phyloP scores from a whole-genome alignment of 1,140 invertebrate species.

The Bombus superbus region DNA sequence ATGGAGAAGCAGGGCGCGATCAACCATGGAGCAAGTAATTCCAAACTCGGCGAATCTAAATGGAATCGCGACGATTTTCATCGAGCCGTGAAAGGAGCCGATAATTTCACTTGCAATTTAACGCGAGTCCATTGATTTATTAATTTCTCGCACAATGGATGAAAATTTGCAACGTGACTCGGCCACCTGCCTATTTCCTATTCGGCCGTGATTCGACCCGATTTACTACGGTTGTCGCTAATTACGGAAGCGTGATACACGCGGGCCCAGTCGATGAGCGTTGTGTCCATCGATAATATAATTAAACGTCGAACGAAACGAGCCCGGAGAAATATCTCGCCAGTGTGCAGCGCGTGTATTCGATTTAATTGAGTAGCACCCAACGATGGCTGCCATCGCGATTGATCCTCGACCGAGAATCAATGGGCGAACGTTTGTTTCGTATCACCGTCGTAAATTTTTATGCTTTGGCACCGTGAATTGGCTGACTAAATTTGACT shows the following conservation, averaged over 20 bases:
- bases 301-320: not conserved
- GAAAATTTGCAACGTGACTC: not conserved
- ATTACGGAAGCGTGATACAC: slow-evolving; percentile 4
- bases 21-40: not conserved
- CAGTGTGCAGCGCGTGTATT: not conserved
- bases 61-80: not conserved
- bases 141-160: slow-evolving; percentile 20
- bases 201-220: not conserved
- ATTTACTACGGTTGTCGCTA: slow-evolving; percentile 30
- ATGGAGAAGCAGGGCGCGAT: too few species aligned
- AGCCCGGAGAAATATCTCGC: not conserved
- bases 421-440: too few species aligned
- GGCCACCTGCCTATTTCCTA: not conserved
- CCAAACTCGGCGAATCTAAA: not conserved
- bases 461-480: too few species aligned
- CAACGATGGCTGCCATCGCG: not conserved
- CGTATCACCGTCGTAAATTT: too few species aligned
- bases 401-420: not conserved
- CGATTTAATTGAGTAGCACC: not conserved
- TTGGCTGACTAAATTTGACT: too few species aligned
- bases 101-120: not conserved
- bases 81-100: not conserved
- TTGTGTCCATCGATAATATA: slow-evolving; percentile 1
- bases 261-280: not conserved
- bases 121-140: not conserved